Base-by-base conservation (phyloP, 2,888 invertebrate genomes). In the Ischnus inquisitorius region DNA sequence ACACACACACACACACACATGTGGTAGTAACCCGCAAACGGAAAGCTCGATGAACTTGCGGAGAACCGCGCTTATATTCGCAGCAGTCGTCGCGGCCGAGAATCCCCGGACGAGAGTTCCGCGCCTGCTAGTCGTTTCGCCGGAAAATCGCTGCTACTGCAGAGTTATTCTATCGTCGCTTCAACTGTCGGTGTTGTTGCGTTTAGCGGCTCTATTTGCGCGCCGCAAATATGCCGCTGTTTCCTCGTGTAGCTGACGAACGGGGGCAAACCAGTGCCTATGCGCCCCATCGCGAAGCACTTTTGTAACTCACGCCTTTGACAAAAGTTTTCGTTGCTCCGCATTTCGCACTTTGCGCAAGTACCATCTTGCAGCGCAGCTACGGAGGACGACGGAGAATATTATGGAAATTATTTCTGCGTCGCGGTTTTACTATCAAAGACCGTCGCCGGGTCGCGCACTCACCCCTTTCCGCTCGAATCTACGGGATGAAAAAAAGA, bases 21-120 rank as follows among this genome's bases (percentile, higher is more conserved):
- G 75, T 57, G 25, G 69, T 69, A 79, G 67, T 68, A 74, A 74
- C 76, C 72, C 76, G 54, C 80, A 80, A 83, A 83, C 80, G 71
- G 83, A 80, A 83, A 83, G 77, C 80, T 77, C 83, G 83, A 83
- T 83, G 80, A 83, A 83, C 77, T 83, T 77, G 76, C 64, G 83
- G 83, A 65, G 46, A 67, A 80, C 83, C 83, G 39, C 72, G 72
- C 46, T 83, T 77, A 80, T 80, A 80, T 65, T 64, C 46, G 51
- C 62, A 28, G 74, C 54, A 41, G 60, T 68, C 72, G 22, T 43
- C 34, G 71, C 10, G 46, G 34, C n/a, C n/a, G 68, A 64, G 67
- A 69, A 69, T 72, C 39, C 62, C 72, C 54, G 43, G 62, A 5
- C 51, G 41, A 71, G 39, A 64, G 67, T 41, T 25, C 72, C 83